Evolutionary conservation across 2,888 invertebrate species (phyloP), one percentile per base, ranked within the genome.

Genomic region (Diabrotica balteata): DNA sequence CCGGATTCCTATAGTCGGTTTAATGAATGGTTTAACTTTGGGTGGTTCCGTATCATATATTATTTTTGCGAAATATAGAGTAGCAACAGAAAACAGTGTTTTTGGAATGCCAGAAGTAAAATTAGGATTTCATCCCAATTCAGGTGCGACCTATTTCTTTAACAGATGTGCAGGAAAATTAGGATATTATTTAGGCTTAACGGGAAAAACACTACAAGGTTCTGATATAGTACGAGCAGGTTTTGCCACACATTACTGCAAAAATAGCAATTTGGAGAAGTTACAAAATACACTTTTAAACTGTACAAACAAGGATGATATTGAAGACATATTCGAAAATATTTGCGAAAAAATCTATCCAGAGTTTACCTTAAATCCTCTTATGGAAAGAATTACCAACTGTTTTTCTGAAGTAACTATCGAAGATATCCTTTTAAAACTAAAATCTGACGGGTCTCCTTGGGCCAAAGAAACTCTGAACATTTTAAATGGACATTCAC

Each of bases 51-150:
- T 96, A 55, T 98, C 98, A 0, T 77, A 98, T 44, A 97, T 98
- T 0, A 93, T 98, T 0, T 97, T 98, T 84, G 97, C 97, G 0
- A 88, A 89, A 77, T 98, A 95, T 82, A 88, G 98, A 70, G 90
- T 99, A 45, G 97, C 97, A 0, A 98, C 98, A 0, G 98, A 99
- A 82, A 91, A 90, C 76, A 97, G 97, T 0, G 77, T 97, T 45
- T 94, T 98, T 81, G 97, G 98, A 0, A 99, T 99, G 98, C 99
- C 99, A 0, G 99, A 99, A 86, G 97, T 97, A 0, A 94, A 93
- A 10, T 97, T 99, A 77, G 98, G 97, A 8, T 85, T 98, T 49
- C 96, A 97, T 80, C 97, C 98, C 0, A 98, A 99, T 87, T 97
- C 98, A 8, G 98, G 98, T 1, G 97, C 94, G 0, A 93, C 95